Conservation (phyloP, 2,797 vertebrate genomes). For the Coregonus sp. region DNA sequence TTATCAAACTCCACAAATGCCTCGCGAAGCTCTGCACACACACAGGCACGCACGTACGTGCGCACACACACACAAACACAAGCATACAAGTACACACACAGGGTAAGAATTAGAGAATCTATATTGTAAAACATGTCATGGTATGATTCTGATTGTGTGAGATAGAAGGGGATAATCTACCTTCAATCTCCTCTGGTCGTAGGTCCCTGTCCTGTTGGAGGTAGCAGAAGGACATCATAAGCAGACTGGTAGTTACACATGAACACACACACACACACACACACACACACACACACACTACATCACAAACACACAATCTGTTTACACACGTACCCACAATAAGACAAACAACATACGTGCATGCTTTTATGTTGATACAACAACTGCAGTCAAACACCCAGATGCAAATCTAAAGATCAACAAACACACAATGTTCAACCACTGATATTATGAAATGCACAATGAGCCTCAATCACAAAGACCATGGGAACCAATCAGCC, state of each 20-base stretch:
- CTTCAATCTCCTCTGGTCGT: slow-evolving; percentile 78
- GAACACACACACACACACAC: slow-evolving; percentile 20
- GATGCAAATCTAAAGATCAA: slow-evolving; percentile 14
- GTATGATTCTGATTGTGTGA: no score
- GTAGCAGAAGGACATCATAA: slow-evolving; percentile 30
- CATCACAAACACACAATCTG: neutral
- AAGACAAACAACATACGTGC: neutral
- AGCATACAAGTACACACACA: neutral
- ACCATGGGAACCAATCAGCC: slow-evolving; percentile 6
- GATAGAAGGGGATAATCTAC: slow-evolving; percentile 50
- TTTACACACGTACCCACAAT: neutral
- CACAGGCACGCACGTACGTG: neutral
- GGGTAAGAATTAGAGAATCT: neutral
- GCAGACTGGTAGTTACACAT: slow-evolving; percentile 12
- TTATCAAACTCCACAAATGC: slow-evolving; percentile 93
- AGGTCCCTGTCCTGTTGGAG: slow-evolving; percentile 76
- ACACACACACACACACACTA: slow-evolving; percentile 15
- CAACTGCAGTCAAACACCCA: neutral
- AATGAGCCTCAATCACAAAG: neutral
- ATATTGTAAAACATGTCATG: neutral
- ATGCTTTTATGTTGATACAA: slow-evolving; percentile 13
- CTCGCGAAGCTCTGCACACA: slow-evolving; percentile 84
- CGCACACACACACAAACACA: slow-evolving; percentile 12
- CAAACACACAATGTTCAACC: neutral
- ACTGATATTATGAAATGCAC: neutral